A percentile compares a stretch with the other conserved stretches of the same genome.
Conservation (phyloP, 2,113 vertebrate genomes). For the Struthio camelus region DNA sequence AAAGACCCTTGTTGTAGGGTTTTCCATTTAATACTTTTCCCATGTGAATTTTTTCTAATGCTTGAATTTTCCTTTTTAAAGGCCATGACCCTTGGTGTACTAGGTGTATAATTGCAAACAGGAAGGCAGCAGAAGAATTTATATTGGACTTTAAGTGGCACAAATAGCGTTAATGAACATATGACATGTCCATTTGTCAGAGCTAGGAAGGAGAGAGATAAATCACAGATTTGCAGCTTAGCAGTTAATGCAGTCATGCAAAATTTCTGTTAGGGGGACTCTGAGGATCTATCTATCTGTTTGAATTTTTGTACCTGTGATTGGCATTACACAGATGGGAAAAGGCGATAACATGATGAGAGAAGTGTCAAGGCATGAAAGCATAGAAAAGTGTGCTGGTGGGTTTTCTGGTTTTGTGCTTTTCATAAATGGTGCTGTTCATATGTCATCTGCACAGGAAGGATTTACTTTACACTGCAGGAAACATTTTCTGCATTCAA, state of each 20-base stretch:
- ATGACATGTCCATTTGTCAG: constrained; percentile 6
- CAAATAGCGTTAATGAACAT: not conserved
- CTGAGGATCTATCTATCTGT: not conserved
- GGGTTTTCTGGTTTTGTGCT: constrained; percentile 30
- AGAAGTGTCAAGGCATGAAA: constrained; percentile 26
- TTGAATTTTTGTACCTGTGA: not conserved
- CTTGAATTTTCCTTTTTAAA: not conserved
- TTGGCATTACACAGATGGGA: constrained; percentile 34
- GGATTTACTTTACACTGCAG: not conserved
- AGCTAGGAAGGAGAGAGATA: not conserved
- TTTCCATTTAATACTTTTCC: not conserved
- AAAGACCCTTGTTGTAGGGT: not conserved
- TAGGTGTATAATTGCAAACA: not conserved
- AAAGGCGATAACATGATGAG: not conserved
- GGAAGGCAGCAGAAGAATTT: not conserved
- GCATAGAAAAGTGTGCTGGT: not conserved
- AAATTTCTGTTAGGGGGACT: constrained; percentile 24
- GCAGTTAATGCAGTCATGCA: constrained; percentile 7
- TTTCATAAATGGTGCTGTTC: not conserved
- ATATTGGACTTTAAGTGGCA: not conserved
- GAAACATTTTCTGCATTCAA: constrained; percentile 20
- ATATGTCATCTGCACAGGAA: not conserved
- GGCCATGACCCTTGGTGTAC: not conserved
- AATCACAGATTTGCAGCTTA: constrained; percentile 26
- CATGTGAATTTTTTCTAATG: not conserved